phyloP scores from a whole-genome alignment of 2,797 vertebrate species.

The Chlorospingus semifuscus region DNA sequence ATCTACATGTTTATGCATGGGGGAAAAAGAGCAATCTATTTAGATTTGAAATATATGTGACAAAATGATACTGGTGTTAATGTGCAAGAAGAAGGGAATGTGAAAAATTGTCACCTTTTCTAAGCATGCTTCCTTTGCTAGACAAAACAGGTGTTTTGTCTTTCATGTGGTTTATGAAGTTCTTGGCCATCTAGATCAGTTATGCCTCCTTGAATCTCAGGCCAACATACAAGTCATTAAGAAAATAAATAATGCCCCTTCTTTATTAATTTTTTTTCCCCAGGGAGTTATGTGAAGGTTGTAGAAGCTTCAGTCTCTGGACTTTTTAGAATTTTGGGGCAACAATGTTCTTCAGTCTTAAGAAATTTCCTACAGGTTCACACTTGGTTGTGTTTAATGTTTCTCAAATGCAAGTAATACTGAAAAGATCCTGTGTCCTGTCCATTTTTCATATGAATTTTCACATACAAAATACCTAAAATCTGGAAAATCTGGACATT shows the following conservation, averaged over 20 bases:
- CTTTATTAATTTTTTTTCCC: rapidly evolving
- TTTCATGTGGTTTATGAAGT: background rate
- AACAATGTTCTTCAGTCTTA: background rate
- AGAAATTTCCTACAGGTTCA: background rate
- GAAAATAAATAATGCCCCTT: background rate
- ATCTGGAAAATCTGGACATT: background rate
- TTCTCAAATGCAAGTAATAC: background rate
- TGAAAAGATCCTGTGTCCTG: background rate
- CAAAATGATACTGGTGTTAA: background rate
- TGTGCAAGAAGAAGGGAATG: background rate
- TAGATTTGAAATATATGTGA: background rate
- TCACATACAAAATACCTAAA: background rate
- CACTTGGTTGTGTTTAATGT: background rate
- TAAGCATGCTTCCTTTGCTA: background rate
- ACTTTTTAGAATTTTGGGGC: background rate
- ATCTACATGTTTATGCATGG: background rate
- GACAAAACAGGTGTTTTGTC: background rate
- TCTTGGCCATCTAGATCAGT: background rate
- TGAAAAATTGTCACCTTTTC: background rate
- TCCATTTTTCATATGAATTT: background rate
- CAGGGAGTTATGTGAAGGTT: rapidly evolving
- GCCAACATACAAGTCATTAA: background rate
- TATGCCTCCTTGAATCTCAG: background rate
- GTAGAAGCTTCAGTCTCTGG: background rate
- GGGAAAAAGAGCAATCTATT: background rate